Base-by-base conservation (phyloP, 2,888 invertebrate genomes). In the Ctenicera cuprea region DNA sequence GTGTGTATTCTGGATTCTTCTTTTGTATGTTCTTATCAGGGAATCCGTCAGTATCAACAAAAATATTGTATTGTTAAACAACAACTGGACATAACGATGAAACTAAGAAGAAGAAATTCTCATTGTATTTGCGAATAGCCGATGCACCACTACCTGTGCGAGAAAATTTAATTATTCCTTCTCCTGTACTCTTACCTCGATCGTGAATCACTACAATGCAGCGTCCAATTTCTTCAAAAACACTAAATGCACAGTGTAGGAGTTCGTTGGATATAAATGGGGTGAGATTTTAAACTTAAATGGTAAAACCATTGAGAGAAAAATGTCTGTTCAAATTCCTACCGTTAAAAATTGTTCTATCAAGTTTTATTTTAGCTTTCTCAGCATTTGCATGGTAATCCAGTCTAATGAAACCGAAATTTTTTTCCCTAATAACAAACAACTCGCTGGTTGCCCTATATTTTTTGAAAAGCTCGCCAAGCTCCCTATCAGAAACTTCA, bases 331-430 rank as follows among this genome's bases (percentile, higher is more conserved):
- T 93, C 33, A 99, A 86, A 38, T 93, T 92, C 75, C 97, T 92
- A 7, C 96, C 96, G 83, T 95, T 96, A 20, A 95, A 90, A 84
- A 92, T 88, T 77, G 91, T 91, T 0, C 97, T 97, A 88, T 99
- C 98, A 37, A 99, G 88, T 80, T 97, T 97, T 68, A 94, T 92
- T 86, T 98, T 98, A 12, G 98, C 99, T 82, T 94, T 94, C 86
- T 98, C 98, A 33, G 98, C 97, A 88, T 95, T 97, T 0, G 92
- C 91, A 84, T 96, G 93, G 83, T 94, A 98, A 86, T 98, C 98
- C 91, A 97, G 88, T 87, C 96, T 92, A 67, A 98, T 93, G 86
- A 99, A 99, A 30, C 97, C 98, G 89, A 99, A 99, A 85, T 97
- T 97, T 86, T 98, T 97, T 73, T 95, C 95, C 74, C 96, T 94